A percentile compares a stretch with the other conserved stretches of the same genome.
Evolutionary conservation across 1,140 invertebrate genomes (phyloP).

Genomic region (Ditylenchus dipsaci): DNA sequence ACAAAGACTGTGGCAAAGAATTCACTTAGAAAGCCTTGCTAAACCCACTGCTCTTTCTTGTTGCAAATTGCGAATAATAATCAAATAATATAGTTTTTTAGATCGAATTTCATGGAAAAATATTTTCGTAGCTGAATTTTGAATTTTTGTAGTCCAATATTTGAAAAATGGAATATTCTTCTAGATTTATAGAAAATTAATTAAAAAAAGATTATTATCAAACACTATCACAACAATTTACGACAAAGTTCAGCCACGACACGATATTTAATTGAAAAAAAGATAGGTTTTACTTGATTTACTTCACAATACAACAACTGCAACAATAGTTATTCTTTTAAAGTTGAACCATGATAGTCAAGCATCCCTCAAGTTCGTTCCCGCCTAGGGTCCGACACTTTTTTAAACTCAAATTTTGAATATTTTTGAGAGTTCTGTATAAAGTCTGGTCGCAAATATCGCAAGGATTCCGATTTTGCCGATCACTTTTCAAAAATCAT

Average conservation of each 20-base stretch:
- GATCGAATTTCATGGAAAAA: not conserved
- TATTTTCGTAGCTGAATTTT: not conserved
- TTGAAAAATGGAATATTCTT: not conserved
- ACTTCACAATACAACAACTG: not conserved
- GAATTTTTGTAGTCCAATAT: not conserved
- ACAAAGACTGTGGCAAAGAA: conserved; percentile 42
- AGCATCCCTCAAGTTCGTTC: no score
- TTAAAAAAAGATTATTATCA: not conserved
- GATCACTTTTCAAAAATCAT: no score
- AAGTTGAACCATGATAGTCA: no score
- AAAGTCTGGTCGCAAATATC: no score
- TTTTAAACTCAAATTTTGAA: no score
- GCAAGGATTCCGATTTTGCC: no score
- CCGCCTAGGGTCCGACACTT: no score
- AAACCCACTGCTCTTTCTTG: not conserved
- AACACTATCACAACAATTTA: not conserved
- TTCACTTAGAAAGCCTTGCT: conserved; percentile 33
- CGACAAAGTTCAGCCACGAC: conserved; percentile 1
- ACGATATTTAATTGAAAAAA: not conserved
- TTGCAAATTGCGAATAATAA: no score
- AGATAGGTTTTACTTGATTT: no score
- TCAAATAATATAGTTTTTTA: no score
- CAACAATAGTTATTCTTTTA: not conserved
- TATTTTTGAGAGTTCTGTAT: no score
- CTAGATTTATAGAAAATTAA: no score